These are phyloP conservation scores for Azorinus chamasolen DNA, from an alignment of 2,888 invertebrate genomes.

Conservation along the genomic window DNA sequence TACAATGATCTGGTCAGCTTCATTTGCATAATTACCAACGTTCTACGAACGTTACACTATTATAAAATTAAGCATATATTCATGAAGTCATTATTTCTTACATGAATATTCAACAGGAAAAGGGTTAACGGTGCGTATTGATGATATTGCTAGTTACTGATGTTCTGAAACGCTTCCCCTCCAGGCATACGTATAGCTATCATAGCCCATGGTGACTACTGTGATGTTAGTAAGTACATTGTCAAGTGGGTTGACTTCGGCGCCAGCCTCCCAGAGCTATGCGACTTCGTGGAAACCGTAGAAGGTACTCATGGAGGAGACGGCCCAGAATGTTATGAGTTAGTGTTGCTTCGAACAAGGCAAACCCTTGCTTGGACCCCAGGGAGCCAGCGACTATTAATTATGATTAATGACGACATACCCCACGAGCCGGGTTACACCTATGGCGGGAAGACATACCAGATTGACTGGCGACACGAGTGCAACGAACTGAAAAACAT, in stretches of 20 bases:
- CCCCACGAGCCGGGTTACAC: slow-evolving; percentile 72
- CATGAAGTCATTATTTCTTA: no score
- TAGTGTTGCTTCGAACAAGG: slow-evolving; percentile 76
- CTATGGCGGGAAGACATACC: slow-evolving; percentile 64
- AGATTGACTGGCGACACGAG: slow-evolving; percentile 78
- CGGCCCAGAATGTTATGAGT: slow-evolving; percentile 81
- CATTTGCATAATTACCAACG: no score
- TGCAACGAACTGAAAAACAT: slow-evolving; percentile 63
- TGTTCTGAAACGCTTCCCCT: slow-evolving; percentile 31
- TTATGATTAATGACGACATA: slow-evolving; percentile 80
- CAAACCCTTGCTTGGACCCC: slow-evolving; percentile 77
- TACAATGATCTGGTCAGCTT: no score
- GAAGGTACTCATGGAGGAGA: slow-evolving; percentile 78
- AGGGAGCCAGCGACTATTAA: slow-evolving; percentile 76
- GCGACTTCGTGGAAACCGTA: slow-evolving; percentile 75
- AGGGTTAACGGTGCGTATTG: not conserved
- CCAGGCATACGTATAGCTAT: slow-evolving; percentile 76
- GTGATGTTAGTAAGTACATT: slow-evolving; percentile 75
- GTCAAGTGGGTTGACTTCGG: slow-evolving; percentile 80
- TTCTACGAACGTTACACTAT: no score
- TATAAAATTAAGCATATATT: no score
- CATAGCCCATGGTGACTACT: slow-evolving; percentile 83
- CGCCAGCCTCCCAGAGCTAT: slow-evolving; percentile 70
- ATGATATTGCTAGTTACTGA: no score
- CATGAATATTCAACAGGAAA: no score